These are phyloP conservation scores for Spodoptera frugiperda DNA, from an alignment of 1,140 invertebrate species.

Conservation along the genomic window DNA sequence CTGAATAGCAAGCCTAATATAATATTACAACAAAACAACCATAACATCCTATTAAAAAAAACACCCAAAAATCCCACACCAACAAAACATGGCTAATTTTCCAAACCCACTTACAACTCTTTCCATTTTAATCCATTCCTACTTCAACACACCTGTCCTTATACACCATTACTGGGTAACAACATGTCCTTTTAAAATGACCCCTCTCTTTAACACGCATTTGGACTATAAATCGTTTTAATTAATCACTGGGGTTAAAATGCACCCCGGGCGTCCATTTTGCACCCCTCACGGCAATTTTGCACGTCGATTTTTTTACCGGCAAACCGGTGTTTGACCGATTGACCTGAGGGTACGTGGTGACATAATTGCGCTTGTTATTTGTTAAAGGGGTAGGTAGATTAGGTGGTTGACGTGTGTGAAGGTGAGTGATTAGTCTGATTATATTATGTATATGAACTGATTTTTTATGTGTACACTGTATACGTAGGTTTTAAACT, in stretches of 20 bases:
- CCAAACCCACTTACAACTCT: too few species aligned
- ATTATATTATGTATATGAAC: not conserved
- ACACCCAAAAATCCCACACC: too few species aligned
- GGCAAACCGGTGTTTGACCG: not conserved
- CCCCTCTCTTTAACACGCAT: not conserved
- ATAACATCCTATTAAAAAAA: too few species aligned
- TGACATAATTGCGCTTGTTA: too few species aligned
- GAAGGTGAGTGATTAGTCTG: not conserved
- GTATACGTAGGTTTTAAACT: too few species aligned
- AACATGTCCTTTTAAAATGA: not conserved
- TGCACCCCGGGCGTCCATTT: conserved; percentile 1
- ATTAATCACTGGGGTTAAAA: conserved; percentile 19
- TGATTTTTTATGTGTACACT: too few species aligned
- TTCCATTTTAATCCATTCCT: too few species aligned
- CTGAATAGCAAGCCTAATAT: too few species aligned
- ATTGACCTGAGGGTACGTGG: not conserved
- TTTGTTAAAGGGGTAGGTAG: too few species aligned
- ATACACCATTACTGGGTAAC: not conserved
- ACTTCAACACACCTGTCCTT: not conserved
- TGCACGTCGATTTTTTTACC: not conserved
- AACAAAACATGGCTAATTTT: too few species aligned
- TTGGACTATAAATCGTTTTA: conserved; percentile 19
- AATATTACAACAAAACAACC: too few species aligned
- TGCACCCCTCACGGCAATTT: not conserved
- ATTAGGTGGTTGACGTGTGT: too few species aligned